A percentile compares a stretch with the other conserved stretches of the same genome.
Evolutionary conservation across 2,113 vertebrate species (phyloP).

Genomic region (Phoxinus phoxinus): DNA sequence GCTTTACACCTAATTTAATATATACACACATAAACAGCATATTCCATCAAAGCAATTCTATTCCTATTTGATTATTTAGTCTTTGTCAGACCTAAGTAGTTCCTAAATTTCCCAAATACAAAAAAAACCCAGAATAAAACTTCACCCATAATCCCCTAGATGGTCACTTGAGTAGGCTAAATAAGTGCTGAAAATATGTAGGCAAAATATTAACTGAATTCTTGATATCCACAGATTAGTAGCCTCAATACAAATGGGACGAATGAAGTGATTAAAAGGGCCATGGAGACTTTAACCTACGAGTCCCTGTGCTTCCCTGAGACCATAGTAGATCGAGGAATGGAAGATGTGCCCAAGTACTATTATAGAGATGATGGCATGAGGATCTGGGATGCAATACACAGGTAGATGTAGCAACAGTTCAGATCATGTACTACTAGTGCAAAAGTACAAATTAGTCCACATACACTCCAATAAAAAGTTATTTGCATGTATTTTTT

Average conservation of each 20-base stretch:
- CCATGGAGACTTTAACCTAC: slow-evolving; percentile 46
- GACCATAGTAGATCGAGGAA: slow-evolving; percentile 63
- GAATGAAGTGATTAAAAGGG: neutral
- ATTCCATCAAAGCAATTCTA: neutral
- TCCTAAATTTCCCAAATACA: too few species aligned
- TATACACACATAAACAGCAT: neutral
- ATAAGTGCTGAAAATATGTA: too few species aligned
- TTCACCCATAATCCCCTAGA: too few species aligned
- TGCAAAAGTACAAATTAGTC: neutral
- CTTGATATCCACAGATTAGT: neutral
- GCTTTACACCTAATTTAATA: neutral
- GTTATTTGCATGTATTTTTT: neutral
- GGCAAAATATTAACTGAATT: neutral
- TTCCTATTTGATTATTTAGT: neutral
- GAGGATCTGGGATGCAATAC: slow-evolving; percentile 66
- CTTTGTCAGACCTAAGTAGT: neutral
- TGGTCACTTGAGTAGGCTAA: too few species aligned
- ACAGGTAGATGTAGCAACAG: slow-evolving; percentile 61
- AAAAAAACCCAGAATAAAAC: too few species aligned
- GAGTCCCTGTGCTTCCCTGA: slow-evolving; percentile 74
- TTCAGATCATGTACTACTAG: neutral
- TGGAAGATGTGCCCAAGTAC: slow-evolving; percentile 67
- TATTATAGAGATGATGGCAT: slow-evolving; percentile 73
- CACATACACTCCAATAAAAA: too few species aligned
- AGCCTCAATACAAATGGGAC: neutral